Conservation (phyloP, 2,113 vertebrate species). For the Gnathonemus longibarbis region DNA sequence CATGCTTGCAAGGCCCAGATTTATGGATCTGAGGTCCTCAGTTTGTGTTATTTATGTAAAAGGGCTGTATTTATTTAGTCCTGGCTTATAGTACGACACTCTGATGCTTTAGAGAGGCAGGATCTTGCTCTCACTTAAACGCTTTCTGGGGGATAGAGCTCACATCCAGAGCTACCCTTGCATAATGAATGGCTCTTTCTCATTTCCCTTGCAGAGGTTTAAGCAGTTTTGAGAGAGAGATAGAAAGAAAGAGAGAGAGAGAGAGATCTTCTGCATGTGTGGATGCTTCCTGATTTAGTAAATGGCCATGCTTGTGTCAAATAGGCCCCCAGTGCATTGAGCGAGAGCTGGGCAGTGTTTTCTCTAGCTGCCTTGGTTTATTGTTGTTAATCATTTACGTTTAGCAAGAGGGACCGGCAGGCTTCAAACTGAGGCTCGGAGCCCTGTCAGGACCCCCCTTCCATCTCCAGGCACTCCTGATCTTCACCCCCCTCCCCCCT, state of each 20-base stretch:
- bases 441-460: not conserved
- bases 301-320: not conserved
- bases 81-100: not conserved
- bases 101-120: not conserved
- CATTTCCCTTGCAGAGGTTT: not conserved
- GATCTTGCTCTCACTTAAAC: not conserved
- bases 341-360: not conserved
- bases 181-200: not conserved
- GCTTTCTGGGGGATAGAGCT: not conserved
- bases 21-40: not conserved
- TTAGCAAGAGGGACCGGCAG: slow-evolving; percentile 19
- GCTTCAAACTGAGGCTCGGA: not conserved
- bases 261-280: not conserved
- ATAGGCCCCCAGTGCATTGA: not conserved
- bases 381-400: slow-evolving; percentile 27
- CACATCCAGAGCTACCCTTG: not conserved
- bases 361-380: slow-evolving; percentile 10
- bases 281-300: slow-evolving; percentile 1
- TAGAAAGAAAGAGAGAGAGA: not conserved
- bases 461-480: not conserved
- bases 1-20: slow-evolving; percentile 7
- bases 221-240: not conserved
- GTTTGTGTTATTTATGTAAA: slow-evolving; percentile 25
- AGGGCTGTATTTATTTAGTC: slow-evolving; percentile 18
- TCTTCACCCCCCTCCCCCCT: not conserved